phyloP scores from a whole-genome alignment of 1,140 invertebrate genomes.

The Pogonomyrmex californicus region DNA sequence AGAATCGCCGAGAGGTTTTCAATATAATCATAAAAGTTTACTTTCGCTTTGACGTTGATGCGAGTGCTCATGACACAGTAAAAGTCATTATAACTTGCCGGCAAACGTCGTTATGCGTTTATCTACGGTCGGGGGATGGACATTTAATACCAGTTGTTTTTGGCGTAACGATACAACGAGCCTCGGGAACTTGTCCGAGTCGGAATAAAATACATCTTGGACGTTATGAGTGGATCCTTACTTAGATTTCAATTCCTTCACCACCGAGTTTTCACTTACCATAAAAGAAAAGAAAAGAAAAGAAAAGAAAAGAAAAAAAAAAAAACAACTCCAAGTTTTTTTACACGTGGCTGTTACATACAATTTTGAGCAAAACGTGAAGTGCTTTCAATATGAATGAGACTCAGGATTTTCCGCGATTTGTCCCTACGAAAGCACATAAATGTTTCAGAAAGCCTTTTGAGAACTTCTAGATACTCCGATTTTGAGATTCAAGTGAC shows the following conservation, averaged over 20 bases:
- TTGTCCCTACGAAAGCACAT: neutral
- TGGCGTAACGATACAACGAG: slow-evolving; percentile 21
- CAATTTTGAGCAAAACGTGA: neutral
- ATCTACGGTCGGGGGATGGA: slow-evolving; percentile 42
- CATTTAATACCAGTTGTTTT: slow-evolving; percentile 60
- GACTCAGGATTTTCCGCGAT: neutral
- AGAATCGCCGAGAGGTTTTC: slow-evolving; percentile 61
- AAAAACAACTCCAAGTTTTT: neutral
- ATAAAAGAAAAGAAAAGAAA: too few relatives aligned
- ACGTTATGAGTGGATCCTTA: neutral
- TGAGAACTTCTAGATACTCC: neutral
- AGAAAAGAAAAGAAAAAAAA: too few relatives aligned
- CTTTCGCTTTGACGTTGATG: slow-evolving; percentile 63
- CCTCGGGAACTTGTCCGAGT: slow-evolving; percentile 7
- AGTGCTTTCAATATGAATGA: neutral
- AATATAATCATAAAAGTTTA: slow-evolving; percentile 70
- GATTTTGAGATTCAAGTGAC: neutral
- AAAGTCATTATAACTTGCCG: slow-evolving; percentile 67
- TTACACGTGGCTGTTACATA: neutral
- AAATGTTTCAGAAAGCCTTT: neutral
- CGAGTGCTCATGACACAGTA: slow-evolving; percentile 52
- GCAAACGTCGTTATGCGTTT: slow-evolving; percentile 59
- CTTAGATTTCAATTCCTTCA: slow-evolving; percentile 25
- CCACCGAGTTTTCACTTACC: slow-evolving; percentile 4
- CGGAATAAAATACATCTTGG: slow-evolving; percentile 24